phyloP scores from a whole-genome alignment of 2,113 vertebrate species.

The Benitochromis conjunctus region DNA sequence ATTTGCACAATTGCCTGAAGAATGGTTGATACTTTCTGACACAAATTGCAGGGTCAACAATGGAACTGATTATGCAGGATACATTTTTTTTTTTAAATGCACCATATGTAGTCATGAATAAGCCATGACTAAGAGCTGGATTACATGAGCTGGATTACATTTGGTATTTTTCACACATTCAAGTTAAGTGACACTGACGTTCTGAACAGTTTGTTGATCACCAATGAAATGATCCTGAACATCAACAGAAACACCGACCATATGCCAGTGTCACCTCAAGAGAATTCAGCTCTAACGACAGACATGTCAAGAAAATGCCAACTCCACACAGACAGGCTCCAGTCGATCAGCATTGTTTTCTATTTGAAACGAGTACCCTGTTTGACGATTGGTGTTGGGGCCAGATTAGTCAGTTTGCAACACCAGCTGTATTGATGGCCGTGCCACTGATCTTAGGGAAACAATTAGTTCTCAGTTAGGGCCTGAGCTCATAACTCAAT shows the following conservation, averaged over 20 bases:
- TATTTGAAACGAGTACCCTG: neutral
- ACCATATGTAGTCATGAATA: neutral
- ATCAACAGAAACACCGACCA: neutral
- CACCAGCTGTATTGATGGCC: neutral
- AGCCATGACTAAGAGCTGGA: neutral
- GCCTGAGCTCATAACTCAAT: neutral
- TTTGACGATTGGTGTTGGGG: neutral
- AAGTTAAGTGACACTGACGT: neutral
- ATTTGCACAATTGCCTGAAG: constrained; percentile 14
- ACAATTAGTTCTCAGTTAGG: neutral
- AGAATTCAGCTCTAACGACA: neutral
- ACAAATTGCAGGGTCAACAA: neutral
- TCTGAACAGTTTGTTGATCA: neutral
- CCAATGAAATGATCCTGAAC: neutral
- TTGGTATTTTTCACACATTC: neutral
- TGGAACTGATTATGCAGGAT: neutral
- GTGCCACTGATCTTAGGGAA: neutral
- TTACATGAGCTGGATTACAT: neutral
- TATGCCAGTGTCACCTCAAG: neutral
- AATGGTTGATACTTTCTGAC: neutral
- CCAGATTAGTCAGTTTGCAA: neutral
- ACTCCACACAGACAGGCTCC: neutral
- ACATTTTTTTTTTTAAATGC: neutral
- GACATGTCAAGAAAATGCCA: neutral
- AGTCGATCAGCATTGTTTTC: rapidly evolving